Evolutionary conservation across 2,888 invertebrate genomes (phyloP).

Genomic region (Scrobipalpa costella): DNA sequence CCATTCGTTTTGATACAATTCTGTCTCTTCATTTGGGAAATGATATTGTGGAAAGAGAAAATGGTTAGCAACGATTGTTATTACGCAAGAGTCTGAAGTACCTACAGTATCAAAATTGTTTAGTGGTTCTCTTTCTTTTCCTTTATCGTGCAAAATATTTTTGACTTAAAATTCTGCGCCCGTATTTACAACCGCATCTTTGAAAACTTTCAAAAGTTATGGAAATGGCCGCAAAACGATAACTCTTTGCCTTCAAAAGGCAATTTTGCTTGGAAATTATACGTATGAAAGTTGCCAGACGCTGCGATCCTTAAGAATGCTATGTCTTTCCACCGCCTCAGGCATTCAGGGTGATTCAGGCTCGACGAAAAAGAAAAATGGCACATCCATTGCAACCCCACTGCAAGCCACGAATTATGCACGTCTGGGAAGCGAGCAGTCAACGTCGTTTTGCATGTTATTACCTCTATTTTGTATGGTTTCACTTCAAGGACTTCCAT

Average conservation of each 20-base stretch:
- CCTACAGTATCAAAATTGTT: not conserved
- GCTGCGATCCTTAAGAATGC: constrained; percentile 45
- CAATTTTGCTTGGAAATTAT: constrained; percentile 55
- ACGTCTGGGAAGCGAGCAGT: constrained; percentile 7
- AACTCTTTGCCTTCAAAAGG: constrained; percentile 44
- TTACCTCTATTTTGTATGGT: not conserved
- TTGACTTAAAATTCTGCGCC: not conserved
- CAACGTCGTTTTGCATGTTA: constrained; percentile 17
- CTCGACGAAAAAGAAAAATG: constrained; percentile 51
- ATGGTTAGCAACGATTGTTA: constrained; percentile 21
- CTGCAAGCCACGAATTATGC: constrained; percentile 36
- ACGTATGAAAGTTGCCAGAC: constrained; percentile 58
- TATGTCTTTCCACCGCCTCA: constrained; percentile 41
- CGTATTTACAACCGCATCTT: not conserved
- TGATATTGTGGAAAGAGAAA: constrained; percentile 40
- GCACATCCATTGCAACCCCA: constrained; percentile 44
- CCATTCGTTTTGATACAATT: constrained; percentile 43
- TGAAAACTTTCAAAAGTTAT: constrained; percentile 15
- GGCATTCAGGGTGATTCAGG: constrained; percentile 23
- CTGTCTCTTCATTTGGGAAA: constrained; percentile 40
- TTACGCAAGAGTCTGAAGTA: not conserved
- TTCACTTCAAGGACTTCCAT: not conserved
- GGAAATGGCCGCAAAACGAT: constrained; percentile 40
- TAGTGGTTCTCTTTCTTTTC: not conserved
- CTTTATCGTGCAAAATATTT: not conserved